These are phyloP conservation scores for Cheilosia vulpina DNA, from an alignment of 2,888 invertebrate species.

Conservation along the genomic window DNA sequence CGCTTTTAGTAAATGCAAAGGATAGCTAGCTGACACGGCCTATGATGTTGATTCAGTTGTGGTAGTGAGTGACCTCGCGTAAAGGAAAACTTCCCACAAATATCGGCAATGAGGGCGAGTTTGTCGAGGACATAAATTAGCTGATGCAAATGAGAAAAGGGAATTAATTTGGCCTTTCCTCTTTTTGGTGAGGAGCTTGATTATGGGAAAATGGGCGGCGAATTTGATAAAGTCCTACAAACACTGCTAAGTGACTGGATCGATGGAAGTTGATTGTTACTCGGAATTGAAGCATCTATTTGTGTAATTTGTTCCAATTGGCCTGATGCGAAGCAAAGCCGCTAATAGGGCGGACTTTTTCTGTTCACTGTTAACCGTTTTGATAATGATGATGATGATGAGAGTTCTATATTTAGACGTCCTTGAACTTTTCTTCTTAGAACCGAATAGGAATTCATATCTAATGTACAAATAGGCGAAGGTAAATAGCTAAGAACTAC, in stretches of 20 bases:
- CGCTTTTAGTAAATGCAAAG: constrained; percentile 22
- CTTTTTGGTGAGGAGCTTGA: constrained; percentile 13
- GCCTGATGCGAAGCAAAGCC: background rate
- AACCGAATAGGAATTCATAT: no score
- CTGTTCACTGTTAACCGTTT: background rate
- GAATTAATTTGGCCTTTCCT: constrained; percentile 1
- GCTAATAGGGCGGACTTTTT: background rate
- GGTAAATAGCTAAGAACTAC: no score
- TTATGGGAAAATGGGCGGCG: constrained; percentile 30
- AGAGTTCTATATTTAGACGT: no score
- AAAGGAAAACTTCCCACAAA: background rate
- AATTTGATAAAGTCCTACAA: constrained; percentile 19
- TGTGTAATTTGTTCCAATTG: constrained; percentile 12
- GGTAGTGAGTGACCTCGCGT: constrained; percentile 29
- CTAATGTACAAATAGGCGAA: no score
- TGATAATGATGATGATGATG: no score
- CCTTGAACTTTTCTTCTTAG: no score
- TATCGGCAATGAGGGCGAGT: background rate
- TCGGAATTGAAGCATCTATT: background rate
- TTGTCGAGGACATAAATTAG: background rate
- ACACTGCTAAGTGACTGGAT: constrained; percentile 27
- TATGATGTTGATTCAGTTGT: background rate
- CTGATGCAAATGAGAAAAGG: constrained; percentile 21
- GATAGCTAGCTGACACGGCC: background rate
- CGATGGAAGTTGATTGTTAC: constrained; percentile 19